Evolutionary conservation across 2,888 invertebrate genomes (phyloP).

Genomic region (Apamea sordens): DNA sequence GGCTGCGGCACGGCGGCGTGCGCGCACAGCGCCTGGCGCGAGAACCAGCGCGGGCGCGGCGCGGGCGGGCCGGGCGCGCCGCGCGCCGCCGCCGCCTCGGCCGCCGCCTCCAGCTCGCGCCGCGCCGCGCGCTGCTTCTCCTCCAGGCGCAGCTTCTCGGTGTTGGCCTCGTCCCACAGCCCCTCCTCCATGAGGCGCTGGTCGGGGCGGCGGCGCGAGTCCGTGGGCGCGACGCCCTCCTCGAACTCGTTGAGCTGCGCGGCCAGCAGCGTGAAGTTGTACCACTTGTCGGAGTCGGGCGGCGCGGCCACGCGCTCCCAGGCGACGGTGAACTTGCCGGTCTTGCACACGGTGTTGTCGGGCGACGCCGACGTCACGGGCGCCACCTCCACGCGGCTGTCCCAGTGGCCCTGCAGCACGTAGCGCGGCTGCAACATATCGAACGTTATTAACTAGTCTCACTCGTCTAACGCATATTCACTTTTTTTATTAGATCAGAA

Average conservation of each 20-base stretch:
- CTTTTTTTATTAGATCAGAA: not conserved
- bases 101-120: conserved; percentile 94
- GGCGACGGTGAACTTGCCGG: conserved; percentile 95
- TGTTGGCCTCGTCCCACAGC: conserved; percentile 97
- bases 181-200: conserved; percentile 99
- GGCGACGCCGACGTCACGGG: conserved; percentile 93
- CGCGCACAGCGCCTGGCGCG: conserved; percentile 94
- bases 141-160: conserved; percentile 95
- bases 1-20: conserved; percentile 83
- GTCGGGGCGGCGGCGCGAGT: conserved; percentile 97
- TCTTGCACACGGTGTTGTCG: conserved; percentile 97
- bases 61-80: conserved; percentile 92
- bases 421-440: conserved; percentile 92
- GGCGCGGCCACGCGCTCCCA: conserved; percentile 96
- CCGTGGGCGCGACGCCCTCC: conserved; percentile 97
- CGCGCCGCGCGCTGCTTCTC: conserved; percentile 97
- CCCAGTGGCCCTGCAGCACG: conserved; percentile 97
- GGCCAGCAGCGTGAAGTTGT: conserved; percentile 98
- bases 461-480: not conserved
- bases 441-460: not conserved
- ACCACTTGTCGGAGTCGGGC: conserved; percentile 92
- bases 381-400: conserved; percentile 98
- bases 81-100: conserved; percentile 92
- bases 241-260: conserved; percentile 99
- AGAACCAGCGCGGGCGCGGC: conserved; percentile 97